Conservation (phyloP, 2,113 vertebrate genomes). For the Aleadryas rufinucha region DNA sequence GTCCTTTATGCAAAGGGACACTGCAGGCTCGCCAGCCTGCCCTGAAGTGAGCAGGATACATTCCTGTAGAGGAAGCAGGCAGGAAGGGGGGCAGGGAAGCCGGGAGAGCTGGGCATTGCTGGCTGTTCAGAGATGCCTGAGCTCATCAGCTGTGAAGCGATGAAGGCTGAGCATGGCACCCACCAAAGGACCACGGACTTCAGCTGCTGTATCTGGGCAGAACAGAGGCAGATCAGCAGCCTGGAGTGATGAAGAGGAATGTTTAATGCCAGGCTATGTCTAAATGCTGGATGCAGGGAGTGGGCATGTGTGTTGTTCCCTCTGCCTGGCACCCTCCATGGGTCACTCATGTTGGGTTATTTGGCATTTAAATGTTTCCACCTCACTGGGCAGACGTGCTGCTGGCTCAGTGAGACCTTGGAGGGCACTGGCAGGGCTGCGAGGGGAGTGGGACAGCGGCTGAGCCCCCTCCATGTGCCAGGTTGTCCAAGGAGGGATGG, state of each 20-base stretch:
- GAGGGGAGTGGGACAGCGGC: neutral
- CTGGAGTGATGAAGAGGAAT: neutral
- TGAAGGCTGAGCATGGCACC: neutral
- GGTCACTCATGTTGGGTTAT: neutral
- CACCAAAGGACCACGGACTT: neutral
- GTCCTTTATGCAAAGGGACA: conserved; percentile 33
- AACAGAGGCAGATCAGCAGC: neutral
- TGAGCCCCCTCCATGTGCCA: neutral
- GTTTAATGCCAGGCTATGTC: neutral
- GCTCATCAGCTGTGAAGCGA: neutral
- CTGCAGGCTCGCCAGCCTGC: neutral
- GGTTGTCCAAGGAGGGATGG: neutral
- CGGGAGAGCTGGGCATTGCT: neutral
- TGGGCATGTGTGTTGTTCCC: neutral
- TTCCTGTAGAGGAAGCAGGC: neutral
- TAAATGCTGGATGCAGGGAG: neutral
- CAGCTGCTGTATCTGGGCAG: neutral
- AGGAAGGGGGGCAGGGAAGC: neutral
- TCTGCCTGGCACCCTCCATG: neutral
- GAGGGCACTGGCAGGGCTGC: neutral
- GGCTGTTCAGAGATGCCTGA: neutral
- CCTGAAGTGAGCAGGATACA: neutral
- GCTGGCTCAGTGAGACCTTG: neutral
- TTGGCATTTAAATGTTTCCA: neutral
- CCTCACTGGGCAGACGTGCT: neutral